Base-by-base conservation (phyloP, 1,140 invertebrate species). In the Drosophila quadrilineata region DNA sequence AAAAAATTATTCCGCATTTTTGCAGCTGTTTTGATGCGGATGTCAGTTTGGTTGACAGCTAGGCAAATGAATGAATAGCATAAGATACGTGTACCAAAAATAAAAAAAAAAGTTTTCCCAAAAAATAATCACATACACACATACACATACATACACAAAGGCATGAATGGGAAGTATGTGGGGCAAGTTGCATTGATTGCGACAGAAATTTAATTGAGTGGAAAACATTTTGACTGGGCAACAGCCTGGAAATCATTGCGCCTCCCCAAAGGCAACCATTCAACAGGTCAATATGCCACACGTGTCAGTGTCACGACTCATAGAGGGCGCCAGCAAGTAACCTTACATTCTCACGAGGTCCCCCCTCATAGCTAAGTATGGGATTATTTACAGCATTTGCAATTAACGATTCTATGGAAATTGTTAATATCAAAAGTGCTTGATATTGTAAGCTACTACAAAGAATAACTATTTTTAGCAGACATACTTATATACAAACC, bases 171-270 rank as follows among this genome's bases (percentile, higher is more conserved):
- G n/a, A 54, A 52, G 67, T 22, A 62, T 49, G 33, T 10, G 26
- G 35, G 33, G 28, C 49, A 17, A 67, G 41, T 46, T 57, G 45
- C 38, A 64, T 85, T 74, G 79, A 85, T 74, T 85, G 69, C 56
- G 70, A 74, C 57, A 64, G 28, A 40, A 74, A 74, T 36, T 66
- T 85, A 84, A 85, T 84, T 84, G 77, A 85, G 70, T 58, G 77
- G 60, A 84, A 73, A 58, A 48, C 38, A n/a, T 54, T 33, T 62
- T 35, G 24, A 35, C 36, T 60, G 58, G 6, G 10, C 64, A 57
- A 35, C 35, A 48, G 21, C 28, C 48, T 43, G 64, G 41, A 58
- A 70, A 50, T 63, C n/a, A n/a, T n/a, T n/a, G n/a, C n/a, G n/a
- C n/a, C 10, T 22, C 14, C 14, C 19, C 31, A 6, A 26, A 45